phyloP scores from a whole-genome alignment of 2,888 invertebrate species.

The Gortyna flavago region DNA sequence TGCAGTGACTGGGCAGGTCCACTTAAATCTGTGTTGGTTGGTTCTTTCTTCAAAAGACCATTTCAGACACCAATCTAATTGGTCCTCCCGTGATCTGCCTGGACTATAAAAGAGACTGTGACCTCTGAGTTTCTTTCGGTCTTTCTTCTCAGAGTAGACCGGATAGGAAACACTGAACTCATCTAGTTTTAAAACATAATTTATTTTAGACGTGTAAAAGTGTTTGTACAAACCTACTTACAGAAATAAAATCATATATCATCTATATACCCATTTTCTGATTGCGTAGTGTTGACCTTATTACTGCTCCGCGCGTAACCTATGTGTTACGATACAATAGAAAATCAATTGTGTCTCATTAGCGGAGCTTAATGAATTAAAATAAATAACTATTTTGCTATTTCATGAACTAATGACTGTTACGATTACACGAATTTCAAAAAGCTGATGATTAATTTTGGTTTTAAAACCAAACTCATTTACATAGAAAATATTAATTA shows the following conservation, averaged over 20 bases:
- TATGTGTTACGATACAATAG: no score
- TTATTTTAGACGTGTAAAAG: not conserved
- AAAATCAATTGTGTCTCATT: no score
- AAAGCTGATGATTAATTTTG: not conserved
- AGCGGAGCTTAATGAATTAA: no score
- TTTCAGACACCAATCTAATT: not conserved
- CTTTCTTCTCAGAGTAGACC: not conserved
- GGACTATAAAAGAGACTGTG: not conserved
- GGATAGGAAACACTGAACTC: not conserved
- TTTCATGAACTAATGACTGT: not conserved
- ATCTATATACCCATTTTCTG: not conserved
- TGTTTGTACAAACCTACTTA: not conserved
- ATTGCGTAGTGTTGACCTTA: not conserved
- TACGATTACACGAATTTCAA: no score
- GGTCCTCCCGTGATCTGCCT: not conserved
- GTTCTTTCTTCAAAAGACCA: not conserved
- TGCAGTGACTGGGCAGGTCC: not conserved
- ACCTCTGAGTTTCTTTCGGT: not conserved
- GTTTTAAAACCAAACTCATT: not conserved
- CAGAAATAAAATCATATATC: not conserved
- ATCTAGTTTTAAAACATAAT: not conserved
- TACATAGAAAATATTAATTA: not conserved
- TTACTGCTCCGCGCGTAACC: no score
- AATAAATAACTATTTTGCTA: not conserved
- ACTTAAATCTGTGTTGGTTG: not conserved